Evolutionary conservation across 2,113 vertebrate genomes (phyloP), one percentile per base, ranked within the genome.

Genomic region (Ammodytes marinus): DNA sequence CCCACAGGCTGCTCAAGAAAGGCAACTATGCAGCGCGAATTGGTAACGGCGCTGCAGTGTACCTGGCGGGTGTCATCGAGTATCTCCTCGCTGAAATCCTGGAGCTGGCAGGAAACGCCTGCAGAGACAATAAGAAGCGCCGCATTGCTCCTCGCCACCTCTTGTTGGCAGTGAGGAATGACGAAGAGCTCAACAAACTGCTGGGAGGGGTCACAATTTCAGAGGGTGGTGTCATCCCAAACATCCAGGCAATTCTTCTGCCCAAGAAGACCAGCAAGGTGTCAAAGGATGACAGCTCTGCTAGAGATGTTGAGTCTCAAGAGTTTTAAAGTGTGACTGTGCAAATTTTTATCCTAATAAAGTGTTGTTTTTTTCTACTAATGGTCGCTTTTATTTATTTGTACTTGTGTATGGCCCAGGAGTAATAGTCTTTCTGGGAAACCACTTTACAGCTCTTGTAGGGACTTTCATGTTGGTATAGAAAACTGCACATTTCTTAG

Each of bases 21-120:
- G 95, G 95, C 0, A 70, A 81, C 58, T 96, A 93, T 0, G 80
- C 95, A 0, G 0, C 80, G 0, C 88, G 94, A 42, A 50, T 96
- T 0, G 87, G 94, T 5, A 15, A 13, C 0, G 94, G 90, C 0
- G 83, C 96, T 45, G 75, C 95, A 0, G 79, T 96, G 7, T 97
- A 95, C 77, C 82, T 97, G 42, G 50, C 95, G 0, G 95, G 94
- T 0, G 88, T 96, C 13, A 53, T 97, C 66, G 96, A 97, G 83
- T 96, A 97, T 46, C 72, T 97, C 80, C 90, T 52, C 0, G 94
- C 92, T 0, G 96, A 97, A 86, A 68, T 97, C 40, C 84, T 97
- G 79, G 96, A 97, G 67, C 77, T 96, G 73, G 74, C 96, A 0
- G 96, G 95, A 57, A 95, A 93, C 0, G 94, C 95, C 19, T 89